Evolutionary conservation across 2,888 invertebrate species (phyloP).

Genomic region (Cancer borealis): DNA sequence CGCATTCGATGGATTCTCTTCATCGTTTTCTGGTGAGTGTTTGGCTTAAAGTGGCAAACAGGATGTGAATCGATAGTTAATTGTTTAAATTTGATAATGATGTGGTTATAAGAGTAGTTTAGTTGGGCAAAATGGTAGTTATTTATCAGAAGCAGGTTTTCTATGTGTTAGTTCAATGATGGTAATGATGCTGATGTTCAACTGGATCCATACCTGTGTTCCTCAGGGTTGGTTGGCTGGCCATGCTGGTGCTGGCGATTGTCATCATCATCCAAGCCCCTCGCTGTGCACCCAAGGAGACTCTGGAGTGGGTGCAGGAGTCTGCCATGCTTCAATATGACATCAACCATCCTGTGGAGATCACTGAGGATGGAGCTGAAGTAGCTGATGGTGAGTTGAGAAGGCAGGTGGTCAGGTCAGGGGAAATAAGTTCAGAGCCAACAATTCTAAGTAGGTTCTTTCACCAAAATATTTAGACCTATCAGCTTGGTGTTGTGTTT

Average conservation of each 20-base stretch:
- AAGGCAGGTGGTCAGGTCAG: not conserved
- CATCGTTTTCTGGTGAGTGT: slow-evolving; percentile 91
- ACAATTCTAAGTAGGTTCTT: not conserved
- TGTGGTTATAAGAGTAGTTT: not conserved
- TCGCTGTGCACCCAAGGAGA: slow-evolving; percentile 89
- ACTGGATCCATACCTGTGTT: too few relatives aligned
- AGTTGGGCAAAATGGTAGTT: not conserved
- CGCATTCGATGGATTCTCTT: slow-evolving; percentile 94
- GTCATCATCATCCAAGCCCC: slow-evolving; percentile 93
- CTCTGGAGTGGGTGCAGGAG: slow-evolving; percentile 91
- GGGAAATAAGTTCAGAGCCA: not conserved
- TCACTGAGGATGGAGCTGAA: not conserved
- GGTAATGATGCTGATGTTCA: not conserved
- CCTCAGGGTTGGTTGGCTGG: slow-evolving; percentile 80
- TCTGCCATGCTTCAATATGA: slow-evolving; percentile 81
- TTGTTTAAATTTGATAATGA: not conserved
- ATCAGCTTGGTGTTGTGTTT: not conserved
- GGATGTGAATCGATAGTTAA: not conserved
- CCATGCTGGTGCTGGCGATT: slow-evolving; percentile 96
- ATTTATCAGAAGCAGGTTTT: not conserved
- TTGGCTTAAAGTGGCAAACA: too few relatives aligned
- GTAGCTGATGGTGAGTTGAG: slow-evolving; percentile 46
- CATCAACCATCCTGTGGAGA: slow-evolving; percentile 32
- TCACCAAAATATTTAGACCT: not conserved
- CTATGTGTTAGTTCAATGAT: not conserved